Conservation (phyloP, 2,797 vertebrate species). For the Hafferia zeledoni region DNA sequence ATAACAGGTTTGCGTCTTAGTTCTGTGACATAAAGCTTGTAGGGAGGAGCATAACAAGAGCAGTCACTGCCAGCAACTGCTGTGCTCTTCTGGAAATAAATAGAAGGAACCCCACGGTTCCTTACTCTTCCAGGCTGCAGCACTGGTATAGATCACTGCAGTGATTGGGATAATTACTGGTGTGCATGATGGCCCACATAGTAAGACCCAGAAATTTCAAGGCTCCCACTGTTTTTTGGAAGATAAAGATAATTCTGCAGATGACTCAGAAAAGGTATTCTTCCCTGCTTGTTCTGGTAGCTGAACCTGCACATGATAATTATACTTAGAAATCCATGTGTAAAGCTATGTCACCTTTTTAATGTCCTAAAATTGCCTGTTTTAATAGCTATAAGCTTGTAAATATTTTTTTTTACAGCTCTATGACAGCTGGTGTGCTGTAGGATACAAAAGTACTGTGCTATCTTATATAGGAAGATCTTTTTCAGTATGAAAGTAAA, state of each 20-base stretch:
- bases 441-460: background rate
- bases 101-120: background rate
- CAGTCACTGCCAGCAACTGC: background rate
- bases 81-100: constrained; percentile 17
- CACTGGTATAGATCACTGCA: background rate
- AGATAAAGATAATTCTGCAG: background rate
- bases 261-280: background rate
- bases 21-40: constrained; percentile 4
- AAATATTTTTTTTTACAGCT: background rate
- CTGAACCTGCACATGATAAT: background rate
- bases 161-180: background rate
- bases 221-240: background rate
- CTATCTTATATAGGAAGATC: background rate
- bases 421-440: background rate
- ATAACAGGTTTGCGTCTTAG: background rate
- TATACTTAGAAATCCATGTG: accelerated
- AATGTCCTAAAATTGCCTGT: background rate
- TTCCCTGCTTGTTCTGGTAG: background rate
- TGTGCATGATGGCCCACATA: background rate
- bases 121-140: background rate
- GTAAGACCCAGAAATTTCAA: background rate
- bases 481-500: background rate
- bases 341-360: background rate
- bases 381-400: background rate
- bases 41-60: background rate